Evolutionary conservation across 2,797 vertebrate species (phyloP), one percentile per base, ranked within the genome.

Genomic region (Sternotherus odoratus): DNA sequence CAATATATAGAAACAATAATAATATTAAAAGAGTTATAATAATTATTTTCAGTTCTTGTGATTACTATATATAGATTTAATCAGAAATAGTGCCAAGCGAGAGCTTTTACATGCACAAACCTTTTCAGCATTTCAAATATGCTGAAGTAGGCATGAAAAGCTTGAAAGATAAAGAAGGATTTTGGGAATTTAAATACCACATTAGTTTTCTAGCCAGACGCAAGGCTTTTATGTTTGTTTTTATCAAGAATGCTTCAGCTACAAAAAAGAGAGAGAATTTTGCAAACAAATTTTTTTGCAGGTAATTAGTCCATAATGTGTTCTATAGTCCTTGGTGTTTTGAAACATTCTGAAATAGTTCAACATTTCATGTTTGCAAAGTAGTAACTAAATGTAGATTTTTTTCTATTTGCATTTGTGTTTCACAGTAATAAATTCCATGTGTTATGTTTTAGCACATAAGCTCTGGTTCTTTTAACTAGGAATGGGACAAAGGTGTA

Each of bases 271-370:
- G 72, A 90, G 46, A 46, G 90, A 26, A 80, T 94, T 87, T 77
- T 92, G 57, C 87, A 91, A 91, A 90, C 82, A 17, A 85, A 30
- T 54, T 51, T 90, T 95, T 91, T 94, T 10, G 53, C 89, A 96
- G 94, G 92, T 95, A 95, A 95, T 95, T 95, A 94, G 39, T 39
- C 53, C 48, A 49, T 83, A 74, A 79, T 90, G 83, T 90, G 36
- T 90, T 83, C 77, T 93, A 30, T 56, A 66, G 19, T 72, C 87
- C 54, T 83, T 83, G 26, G 54, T 94, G 75, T 92, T 95, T 96
- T 82, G 87, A 96, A 96, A 80, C 63, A 85, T 82, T 95, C 95
- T 85, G 63, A 87, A 96, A 94, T 92, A 93, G 90, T 90, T 95
- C 85, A 90, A 10, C 66, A 46, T 83, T 95, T 92, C 30, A 85